Conservation (phyloP, 2,113 vertebrate species). For the Dipodomys ordii region DNA sequence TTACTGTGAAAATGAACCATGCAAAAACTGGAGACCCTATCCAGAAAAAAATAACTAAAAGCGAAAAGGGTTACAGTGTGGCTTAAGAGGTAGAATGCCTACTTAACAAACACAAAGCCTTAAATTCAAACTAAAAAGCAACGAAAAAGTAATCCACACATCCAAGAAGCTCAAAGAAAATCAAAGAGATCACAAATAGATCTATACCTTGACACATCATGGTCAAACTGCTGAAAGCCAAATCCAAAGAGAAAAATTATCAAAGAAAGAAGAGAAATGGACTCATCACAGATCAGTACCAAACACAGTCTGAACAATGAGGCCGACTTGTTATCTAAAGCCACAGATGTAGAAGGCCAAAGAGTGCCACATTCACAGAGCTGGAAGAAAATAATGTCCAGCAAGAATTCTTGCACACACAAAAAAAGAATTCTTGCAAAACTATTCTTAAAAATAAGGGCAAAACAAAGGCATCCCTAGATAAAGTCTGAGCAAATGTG, state of each 20-base stretch:
- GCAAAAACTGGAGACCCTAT: too few species aligned
- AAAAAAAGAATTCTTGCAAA: neutral
- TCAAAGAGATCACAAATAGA: neutral
- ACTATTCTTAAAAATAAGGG: neutral
- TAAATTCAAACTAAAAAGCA: too few species aligned
- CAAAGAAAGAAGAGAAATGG: neutral
- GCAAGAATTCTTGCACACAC: neutral
- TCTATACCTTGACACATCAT: neutral
- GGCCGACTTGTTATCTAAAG: neutral
- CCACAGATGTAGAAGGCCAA: neutral
- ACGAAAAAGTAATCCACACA: neutral
- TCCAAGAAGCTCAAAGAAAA: neutral
- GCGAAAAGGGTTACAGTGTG: too few species aligned
- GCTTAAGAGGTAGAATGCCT: too few species aligned
- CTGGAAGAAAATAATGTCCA: neutral
- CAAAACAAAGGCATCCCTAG: constrained; percentile 12
- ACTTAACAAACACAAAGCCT: too few species aligned
- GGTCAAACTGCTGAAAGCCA: neutral
- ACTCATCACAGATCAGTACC: rapidly evolving
- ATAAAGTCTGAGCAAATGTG: neutral
- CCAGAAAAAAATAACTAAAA: too few species aligned
- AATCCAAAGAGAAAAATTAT: neutral
- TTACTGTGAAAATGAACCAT: neutral
- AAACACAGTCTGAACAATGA: too few species aligned
- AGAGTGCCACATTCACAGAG: neutral